Conservation (phyloP, 2,888 invertebrate species). For the Lissocephala sabroskyi region DNA sequence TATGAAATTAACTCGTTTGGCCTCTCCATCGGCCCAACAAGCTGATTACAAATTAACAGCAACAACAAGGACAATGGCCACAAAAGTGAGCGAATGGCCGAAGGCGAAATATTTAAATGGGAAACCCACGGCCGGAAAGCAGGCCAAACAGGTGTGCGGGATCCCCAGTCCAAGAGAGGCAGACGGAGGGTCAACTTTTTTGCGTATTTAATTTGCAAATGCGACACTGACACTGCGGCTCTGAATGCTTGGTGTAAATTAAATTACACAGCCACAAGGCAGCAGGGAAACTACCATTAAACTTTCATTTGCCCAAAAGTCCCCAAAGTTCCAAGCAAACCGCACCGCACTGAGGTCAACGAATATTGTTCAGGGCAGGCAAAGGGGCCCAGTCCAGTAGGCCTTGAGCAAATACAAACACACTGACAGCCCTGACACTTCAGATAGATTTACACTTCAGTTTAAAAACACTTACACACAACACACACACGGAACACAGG, state of each 20-base stretch:
- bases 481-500: not conserved
- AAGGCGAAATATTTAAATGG: slow-evolving; percentile 12
- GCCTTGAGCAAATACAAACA: too few relatives aligned
- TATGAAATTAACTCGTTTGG: slow-evolving; percentile 5
- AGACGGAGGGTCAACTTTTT: slow-evolving; percentile 14
- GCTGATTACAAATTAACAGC: slow-evolving; percentile 26
- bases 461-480: too few relatives aligned
- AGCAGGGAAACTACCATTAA: slow-evolving; percentile 40
- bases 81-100: slow-evolving; percentile 19
- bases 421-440: too few relatives aligned
- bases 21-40: slow-evolving; percentile 8
- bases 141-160: slow-evolving; percentile 31
- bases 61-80: slow-evolving; percentile 7
- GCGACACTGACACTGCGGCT: slow-evolving; percentile 59
- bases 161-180: too few relatives aligned
- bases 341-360: slow-evolving; percentile 6
- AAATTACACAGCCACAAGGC: slow-evolving; percentile 43
- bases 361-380: not conserved
- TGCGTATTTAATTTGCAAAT: slow-evolving; percentile 58
- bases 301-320: slow-evolving; percentile 57
- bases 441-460: too few relatives aligned
- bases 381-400: not conserved
- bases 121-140: slow-evolving; percentile 9
- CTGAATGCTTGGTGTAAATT: slow-evolving; percentile 46
- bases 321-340: slow-evolving; percentile 32